phyloP scores from a whole-genome alignment of 2,888 invertebrate species.

The Nomada hirtipes region DNA sequence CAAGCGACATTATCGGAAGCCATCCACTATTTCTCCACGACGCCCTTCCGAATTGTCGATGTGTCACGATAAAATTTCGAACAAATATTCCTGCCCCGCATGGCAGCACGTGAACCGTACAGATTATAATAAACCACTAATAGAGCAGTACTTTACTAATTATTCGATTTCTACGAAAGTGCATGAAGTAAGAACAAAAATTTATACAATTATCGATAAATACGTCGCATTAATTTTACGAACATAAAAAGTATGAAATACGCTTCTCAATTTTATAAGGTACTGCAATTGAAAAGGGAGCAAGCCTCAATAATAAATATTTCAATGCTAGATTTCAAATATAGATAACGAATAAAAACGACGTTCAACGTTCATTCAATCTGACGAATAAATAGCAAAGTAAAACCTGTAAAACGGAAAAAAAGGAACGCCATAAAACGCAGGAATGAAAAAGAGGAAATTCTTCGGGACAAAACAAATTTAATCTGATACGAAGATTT shows the following conservation, averaged over 20 bases:
- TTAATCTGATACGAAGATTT: too few species aligned
- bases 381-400: too few species aligned
- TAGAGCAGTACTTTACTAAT: neutral
- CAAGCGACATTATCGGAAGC: constrained; percentile 75
- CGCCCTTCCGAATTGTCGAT: constrained; percentile 2
- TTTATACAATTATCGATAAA: neutral
- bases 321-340: too few species aligned
- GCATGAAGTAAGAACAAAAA: too few species aligned
- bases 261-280: neutral
- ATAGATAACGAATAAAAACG: too few species aligned
- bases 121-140: neutral
- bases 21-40: constrained; percentile 5
- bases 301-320: neutral
- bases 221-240: neutral
- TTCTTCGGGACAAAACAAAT: too few species aligned
- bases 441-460: too few species aligned
- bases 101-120: too few species aligned
- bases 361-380: too few species aligned
- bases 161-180: too few species aligned
- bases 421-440: too few species aligned
- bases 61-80: constrained; percentile 16
- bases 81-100: neutral
- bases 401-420: too few species aligned
- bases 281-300: neutral
- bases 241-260: neutral